Evolutionary conservation across 2,113 vertebrate species (phyloP).

Genomic region (Aepyceros melampus): DNA sequence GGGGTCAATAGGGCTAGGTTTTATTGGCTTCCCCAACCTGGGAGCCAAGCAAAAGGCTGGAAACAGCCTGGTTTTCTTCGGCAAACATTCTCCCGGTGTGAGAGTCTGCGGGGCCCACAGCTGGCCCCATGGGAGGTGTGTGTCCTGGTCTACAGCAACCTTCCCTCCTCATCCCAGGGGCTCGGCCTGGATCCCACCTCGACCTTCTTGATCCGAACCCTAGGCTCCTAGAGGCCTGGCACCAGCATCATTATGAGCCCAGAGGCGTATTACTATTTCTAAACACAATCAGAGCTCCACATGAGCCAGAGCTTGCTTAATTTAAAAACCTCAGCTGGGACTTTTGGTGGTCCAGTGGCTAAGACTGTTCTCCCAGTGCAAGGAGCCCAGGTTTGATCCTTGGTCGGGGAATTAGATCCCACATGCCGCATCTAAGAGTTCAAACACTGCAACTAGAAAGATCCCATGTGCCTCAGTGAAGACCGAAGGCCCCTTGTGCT

Average conservation of each 20-base stretch:
- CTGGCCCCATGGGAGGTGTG: background rate
- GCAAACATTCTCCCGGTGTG: background rate
- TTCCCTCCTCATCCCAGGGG: background rate
- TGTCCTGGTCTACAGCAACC: background rate
- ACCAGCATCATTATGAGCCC: accelerated
- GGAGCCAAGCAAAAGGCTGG: background rate
- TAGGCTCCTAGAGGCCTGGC: background rate
- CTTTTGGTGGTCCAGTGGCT: background rate
- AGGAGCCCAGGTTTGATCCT: background rate
- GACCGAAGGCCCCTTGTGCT: background rate
- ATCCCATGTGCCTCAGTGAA: background rate
- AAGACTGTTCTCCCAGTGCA: background rate
- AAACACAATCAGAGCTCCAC: background rate
- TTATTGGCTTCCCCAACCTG: background rate
- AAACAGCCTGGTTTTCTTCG: background rate
- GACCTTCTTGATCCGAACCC: background rate
- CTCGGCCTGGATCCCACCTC: accelerated
- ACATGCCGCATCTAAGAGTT: background rate
- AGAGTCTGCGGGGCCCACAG: background rate
- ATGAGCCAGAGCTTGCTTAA: background rate
- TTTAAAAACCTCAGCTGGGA: background rate
- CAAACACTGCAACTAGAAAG: background rate
- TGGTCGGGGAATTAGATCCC: background rate
- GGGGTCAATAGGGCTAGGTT: background rate
- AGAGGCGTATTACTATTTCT: background rate